Percentiles rank a stretch among this genome's conserved stretches.
phyloP scores from a whole-genome alignment of 2,888 invertebrate species.

The Lycocerus yunnanus region DNA sequence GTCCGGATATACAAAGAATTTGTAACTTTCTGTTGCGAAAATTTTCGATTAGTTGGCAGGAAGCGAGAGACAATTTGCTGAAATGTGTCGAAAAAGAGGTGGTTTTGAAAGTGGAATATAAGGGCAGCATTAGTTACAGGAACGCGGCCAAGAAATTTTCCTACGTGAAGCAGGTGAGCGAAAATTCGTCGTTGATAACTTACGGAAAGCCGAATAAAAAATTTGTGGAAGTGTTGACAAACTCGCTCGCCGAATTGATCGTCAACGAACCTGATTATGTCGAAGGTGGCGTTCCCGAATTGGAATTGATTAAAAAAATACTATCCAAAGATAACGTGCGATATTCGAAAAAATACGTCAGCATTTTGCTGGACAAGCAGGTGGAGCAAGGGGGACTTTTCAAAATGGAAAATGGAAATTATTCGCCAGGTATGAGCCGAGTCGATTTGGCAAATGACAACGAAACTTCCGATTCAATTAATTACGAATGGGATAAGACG shows the following conservation, averaged over 20 bases:
- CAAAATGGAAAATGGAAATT: conserved; percentile 70
- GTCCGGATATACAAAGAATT: conserved; percentile 82
- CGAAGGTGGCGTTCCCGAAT: conserved; percentile 72
- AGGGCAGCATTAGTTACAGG: conserved; percentile 83
- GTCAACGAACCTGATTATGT: conserved; percentile 73
- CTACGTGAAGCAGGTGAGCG: conserved; percentile 57
- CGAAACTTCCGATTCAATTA: background rate
- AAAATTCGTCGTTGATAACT: conserved; percentile 24
- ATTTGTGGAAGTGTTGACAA: conserved; percentile 62
- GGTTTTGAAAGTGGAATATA: conserved; percentile 83
- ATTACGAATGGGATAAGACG: background rate
- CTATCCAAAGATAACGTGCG: conserved; percentile 66
- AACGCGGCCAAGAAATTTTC: conserved; percentile 71
- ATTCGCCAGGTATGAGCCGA: conserved; percentile 60
- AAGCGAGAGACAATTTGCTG: conserved; percentile 73
- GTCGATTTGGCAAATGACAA: conserved; percentile 31
- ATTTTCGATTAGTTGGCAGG: conserved; percentile 71
- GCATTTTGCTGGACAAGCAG: conserved; percentile 71
- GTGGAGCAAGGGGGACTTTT: conserved; percentile 70
- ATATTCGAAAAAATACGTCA: conserved; percentile 66
- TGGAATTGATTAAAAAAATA: conserved; percentile 68
- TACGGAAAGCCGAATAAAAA: conserved; percentile 43
- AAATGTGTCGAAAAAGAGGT: conserved; percentile 75
- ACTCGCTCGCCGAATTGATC: conserved; percentile 72
- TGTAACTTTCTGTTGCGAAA: conserved; percentile 79